These are phyloP conservation scores for Drosophila tanythrix DNA, from an alignment of 2,888 invertebrate genomes.

Conservation along the genomic window DNA sequence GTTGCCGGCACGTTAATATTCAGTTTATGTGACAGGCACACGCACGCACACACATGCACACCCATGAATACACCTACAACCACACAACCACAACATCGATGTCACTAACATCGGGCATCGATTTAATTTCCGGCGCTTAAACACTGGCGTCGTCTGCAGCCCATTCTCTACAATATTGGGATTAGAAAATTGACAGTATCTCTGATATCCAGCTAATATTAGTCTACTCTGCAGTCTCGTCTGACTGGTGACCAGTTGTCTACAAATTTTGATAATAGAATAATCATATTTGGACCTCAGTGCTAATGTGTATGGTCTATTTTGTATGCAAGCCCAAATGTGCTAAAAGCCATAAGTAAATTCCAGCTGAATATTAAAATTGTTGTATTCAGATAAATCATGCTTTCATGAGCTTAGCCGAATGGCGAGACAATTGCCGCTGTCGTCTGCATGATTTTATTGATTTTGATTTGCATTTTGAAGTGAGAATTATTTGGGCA, in stretches of 20 bases:
- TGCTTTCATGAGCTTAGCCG: constrained; percentile 10
- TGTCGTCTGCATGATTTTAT: constrained; percentile 3
- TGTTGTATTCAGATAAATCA: constrained; percentile 11
- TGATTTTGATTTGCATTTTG: constrained; percentile 17
- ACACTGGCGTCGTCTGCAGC: constrained; percentile 14
- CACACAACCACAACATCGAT: constrained; percentile 46
- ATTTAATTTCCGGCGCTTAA: constrained; percentile 76
- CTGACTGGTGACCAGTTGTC: constrained; percentile 3
- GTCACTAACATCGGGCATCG: constrained; percentile 60
- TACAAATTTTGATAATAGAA: constrained; percentile 25
- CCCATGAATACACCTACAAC: background rate
- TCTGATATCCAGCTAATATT: background rate
- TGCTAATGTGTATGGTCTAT: constrained; percentile 58
- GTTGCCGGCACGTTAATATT: constrained; percentile 28
- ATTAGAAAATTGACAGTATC: constrained; percentile 36
- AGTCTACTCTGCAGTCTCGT: background rate
- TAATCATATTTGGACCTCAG: constrained; percentile 29
- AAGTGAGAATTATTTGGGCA: constrained; percentile 2
- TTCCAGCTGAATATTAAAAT: constrained; percentile 12
- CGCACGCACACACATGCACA: background rate
- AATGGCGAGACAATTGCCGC: constrained; percentile 3
- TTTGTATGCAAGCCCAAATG: constrained; percentile 16
- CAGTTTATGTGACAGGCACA: constrained; percentile 32
- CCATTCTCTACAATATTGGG: background rate
- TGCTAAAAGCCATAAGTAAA: constrained; percentile 27